These are phyloP conservation scores for Clepsis dumicolana DNA, from an alignment of 2,888 invertebrate genomes.

Conservation along the genomic window DNA sequence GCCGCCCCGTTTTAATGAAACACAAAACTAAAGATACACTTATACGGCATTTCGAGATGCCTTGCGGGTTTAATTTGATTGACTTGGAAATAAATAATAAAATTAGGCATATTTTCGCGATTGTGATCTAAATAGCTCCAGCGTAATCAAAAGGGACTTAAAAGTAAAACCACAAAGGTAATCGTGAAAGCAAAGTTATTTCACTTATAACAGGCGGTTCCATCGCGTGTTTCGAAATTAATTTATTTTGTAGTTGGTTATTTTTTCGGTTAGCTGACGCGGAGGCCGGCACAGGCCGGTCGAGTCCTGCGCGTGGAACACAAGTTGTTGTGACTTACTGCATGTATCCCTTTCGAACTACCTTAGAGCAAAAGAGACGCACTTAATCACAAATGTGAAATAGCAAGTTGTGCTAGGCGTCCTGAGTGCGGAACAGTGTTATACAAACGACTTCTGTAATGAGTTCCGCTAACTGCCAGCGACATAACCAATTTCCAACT, in stretches of 20 bases:
- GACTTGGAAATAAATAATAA: conserved; percentile 15
- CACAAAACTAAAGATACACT: background rate
- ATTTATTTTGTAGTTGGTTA: conserved; percentile 69
- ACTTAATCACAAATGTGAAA: background rate
- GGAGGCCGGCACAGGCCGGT: conserved; percentile 16
- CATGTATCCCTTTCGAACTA: background rate
- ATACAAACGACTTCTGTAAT: conserved; percentile 69
- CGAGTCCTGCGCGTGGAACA: background rate
- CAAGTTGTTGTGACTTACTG: background rate
- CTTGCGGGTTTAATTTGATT: conserved; percentile 7
- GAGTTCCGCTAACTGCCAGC: conserved; percentile 68
- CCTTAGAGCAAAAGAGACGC: background rate
- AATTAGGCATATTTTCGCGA: conserved; percentile 55
- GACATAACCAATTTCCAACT: conserved; percentile 66
- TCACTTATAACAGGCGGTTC: conserved; percentile 68
- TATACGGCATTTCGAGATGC: background rate
- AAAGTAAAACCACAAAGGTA: conserved; percentile 72
- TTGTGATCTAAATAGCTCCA: conserved; percentile 56
- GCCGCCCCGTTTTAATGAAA: background rate
- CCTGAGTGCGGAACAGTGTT: conserved; percentile 68
- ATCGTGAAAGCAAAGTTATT: conserved; percentile 73
- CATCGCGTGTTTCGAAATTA: conserved; percentile 81
- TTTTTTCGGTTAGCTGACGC: conserved; percentile 58
- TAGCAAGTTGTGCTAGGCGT: conserved; percentile 4
- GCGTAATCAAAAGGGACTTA: conserved; percentile 64